phyloP scores from a whole-genome alignment of 2,888 invertebrate genomes.

The Coenonympha glycerion region DNA sequence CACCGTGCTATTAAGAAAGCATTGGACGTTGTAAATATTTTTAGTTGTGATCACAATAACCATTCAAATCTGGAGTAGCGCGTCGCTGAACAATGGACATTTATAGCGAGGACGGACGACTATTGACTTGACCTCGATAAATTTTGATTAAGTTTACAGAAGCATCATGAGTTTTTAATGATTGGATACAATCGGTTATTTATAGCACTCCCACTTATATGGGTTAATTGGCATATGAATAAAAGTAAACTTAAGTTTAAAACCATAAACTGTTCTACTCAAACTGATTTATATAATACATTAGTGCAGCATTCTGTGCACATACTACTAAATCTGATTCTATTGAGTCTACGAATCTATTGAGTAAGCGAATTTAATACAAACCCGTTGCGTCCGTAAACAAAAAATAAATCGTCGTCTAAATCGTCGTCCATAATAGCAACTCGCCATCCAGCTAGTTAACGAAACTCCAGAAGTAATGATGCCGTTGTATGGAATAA shows the following conservation, averaged over 20 bases:
- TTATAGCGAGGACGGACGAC: conserved; percentile 5
- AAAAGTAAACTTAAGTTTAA: background rate
- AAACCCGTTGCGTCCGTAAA: conserved; percentile 62
- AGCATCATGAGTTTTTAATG: conserved; percentile 20
- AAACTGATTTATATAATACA: conserved; percentile 1
- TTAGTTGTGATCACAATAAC: no score
- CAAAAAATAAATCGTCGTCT: conserved; percentile 61
- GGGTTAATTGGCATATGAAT: background rate
- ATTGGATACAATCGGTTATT: conserved; percentile 2
- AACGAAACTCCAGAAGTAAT: conserved; percentile 5
- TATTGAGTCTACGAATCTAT: no score
- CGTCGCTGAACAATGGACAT: conserved; percentile 28
- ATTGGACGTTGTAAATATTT: no score
- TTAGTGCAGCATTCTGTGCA: conserved; percentile 14
- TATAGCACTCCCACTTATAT: conserved; percentile 1
- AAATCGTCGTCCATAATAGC: conserved; percentile 57
- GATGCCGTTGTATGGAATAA: background rate
- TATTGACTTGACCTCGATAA: conserved; percentile 19
- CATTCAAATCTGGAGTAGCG: conserved; percentile 27
- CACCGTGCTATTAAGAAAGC: no score
- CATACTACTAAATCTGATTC: conserved; percentile 13
- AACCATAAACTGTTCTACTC: conserved; percentile 9
- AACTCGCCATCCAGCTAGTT: conserved; percentile 44
- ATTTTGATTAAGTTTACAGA: conserved; percentile 5
- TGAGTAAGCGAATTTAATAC: conserved; percentile 41